A percentile compares a stretch with the other conserved stretches of the same genome.
Conservation (phyloP, 2,113 vertebrate species). For the Macroglossus sobrinus region DNA sequence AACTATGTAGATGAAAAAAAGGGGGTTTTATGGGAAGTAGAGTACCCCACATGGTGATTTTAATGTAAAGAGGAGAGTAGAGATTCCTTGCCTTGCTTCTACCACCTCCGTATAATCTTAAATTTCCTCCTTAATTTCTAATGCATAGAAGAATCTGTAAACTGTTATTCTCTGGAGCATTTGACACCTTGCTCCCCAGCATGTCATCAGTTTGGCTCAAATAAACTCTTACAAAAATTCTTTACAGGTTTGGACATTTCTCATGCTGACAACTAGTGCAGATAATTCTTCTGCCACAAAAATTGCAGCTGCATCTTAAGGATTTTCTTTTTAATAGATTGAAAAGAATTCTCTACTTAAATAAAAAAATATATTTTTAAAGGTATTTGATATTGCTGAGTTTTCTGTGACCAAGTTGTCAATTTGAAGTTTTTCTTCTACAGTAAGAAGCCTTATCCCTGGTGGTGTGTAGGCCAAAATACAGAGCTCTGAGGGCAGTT, state of each 20-base stretch:
- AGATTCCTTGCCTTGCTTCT: background rate
- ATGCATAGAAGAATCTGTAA: background rate
- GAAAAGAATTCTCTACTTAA: background rate
- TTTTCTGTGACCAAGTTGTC: background rate
- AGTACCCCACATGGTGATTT: background rate
- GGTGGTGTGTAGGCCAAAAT: slow-evolving; percentile 11
- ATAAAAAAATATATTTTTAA: background rate
- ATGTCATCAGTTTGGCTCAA: background rate
- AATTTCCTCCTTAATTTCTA: background rate
- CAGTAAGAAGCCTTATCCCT: background rate
- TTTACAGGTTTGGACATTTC: background rate
- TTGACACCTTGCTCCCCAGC: background rate
- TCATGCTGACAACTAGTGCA: background rate
- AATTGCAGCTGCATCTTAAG: background rate
- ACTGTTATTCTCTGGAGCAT: too few relatives aligned
- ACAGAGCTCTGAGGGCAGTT: background rate
- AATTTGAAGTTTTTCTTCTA: background rate
- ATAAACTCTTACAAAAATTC: background rate
- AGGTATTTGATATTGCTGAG: background rate
- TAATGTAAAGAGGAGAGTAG: too few relatives aligned
- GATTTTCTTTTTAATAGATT: background rate
- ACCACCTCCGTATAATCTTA: background rate
- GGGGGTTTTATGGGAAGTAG: background rate
- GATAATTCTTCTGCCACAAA: background rate
- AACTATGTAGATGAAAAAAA: background rate